A percentile compares a stretch with the other conserved stretches of the same genome.
phyloP scores from a whole-genome alignment of 2,113 vertebrate species.

The Alosa alosa region DNA sequence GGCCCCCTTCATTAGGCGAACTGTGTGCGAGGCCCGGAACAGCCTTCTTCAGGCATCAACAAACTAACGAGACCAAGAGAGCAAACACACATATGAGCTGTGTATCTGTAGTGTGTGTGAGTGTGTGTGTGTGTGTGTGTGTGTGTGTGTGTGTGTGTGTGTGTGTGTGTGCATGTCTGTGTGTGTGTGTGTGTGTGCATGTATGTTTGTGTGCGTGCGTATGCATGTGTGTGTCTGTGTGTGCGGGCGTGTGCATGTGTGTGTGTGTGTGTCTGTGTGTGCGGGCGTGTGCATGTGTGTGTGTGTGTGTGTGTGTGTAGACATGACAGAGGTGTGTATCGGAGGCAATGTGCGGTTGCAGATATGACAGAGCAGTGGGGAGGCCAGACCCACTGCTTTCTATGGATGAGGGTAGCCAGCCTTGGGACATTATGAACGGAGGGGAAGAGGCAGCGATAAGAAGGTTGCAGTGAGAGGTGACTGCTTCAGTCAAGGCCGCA shows the following conservation, averaged over 20 bases:
- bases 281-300: not conserved
- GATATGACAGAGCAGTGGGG: not conserved
- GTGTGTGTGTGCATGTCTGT: not conserved
- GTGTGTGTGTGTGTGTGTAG: not conserved
- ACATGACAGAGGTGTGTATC: not conserved
- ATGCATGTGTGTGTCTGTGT: too few relatives aligned
- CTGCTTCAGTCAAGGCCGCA: too few relatives aligned
- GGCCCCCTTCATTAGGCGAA: not conserved
- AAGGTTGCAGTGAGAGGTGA: not conserved
- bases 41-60: not conserved
- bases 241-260: not conserved
- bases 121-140: not conserved
- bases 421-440: not conserved
- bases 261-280: not conserved
- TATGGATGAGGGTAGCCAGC: not conserved
- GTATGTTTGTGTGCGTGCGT: too few relatives aligned
- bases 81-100: not conserved
- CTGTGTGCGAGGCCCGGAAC: not conserved
- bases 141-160: not conserved
- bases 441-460: not conserved
- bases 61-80: not conserved
- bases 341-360: not conserved
- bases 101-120: not conserved
- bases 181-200: not conserved
- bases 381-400: not conserved